Evolutionary conservation across 2,888 invertebrate genomes (phyloP).

Genomic region (Nomada hirtipes): DNA sequence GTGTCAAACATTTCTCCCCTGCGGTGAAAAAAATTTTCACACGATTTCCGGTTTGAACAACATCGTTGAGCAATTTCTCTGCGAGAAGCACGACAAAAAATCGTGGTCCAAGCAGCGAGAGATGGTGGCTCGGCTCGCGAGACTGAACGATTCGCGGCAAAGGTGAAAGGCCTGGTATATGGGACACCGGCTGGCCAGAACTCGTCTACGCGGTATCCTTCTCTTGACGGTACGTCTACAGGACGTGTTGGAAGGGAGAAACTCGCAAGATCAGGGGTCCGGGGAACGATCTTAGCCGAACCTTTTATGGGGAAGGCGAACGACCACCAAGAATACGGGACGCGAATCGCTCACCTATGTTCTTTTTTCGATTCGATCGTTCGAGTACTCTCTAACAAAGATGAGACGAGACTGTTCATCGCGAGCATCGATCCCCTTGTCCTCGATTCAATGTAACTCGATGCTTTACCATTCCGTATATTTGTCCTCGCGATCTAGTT

Average conservation of each 20-base stretch:
- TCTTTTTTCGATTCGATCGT: constrained; percentile 31
- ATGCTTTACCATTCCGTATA: constrained; percentile 5
- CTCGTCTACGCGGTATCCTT: constrained; percentile 80
- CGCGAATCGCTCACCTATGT: constrained; percentile 59
- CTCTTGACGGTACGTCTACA: constrained; percentile 60
- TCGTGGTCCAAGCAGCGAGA: constrained; percentile 40
- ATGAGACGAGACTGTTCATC: constrained; percentile 29
- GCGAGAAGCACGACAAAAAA: constrained; percentile 31
- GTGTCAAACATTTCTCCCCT: background rate
- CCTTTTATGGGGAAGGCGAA: constrained; percentile 77
- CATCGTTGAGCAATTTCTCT: constrained; percentile 20
- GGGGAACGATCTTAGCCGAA: constrained; percentile 75
- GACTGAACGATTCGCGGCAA: constrained; percentile 63
- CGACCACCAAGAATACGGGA: constrained; percentile 65
- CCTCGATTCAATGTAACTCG: constrained; percentile 24
- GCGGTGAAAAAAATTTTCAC: background rate
- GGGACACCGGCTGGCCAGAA: constrained; percentile 77
- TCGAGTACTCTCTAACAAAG: constrained; percentile 44
- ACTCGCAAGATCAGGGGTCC: constrained; percentile 13
- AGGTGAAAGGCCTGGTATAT: constrained; percentile 83
- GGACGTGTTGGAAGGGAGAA: constrained; percentile 41
- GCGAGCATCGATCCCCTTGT: constrained; percentile 1
- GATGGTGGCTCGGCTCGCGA: constrained; percentile 41
- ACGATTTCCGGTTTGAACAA: constrained; percentile 3
- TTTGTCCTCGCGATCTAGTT: background rate